Conservation (phyloP, 2,797 vertebrate species). For the Manis crassicaudata region DNA sequence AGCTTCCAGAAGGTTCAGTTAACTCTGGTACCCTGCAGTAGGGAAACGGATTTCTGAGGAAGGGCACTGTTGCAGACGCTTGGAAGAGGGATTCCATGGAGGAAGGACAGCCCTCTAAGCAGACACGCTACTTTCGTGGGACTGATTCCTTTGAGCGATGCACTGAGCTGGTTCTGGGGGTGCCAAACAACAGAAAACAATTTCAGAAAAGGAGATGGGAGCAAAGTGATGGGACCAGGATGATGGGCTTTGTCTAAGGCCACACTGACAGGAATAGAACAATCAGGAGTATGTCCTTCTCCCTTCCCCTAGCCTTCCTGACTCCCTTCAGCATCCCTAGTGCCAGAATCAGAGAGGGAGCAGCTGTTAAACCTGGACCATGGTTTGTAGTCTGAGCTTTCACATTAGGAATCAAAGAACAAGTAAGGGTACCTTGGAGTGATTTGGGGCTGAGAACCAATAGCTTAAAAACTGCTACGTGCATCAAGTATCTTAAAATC, state of each 20-base stretch:
- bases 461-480: background rate
- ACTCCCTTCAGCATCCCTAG: rapidly evolving
- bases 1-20: too few species aligned
- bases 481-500: background rate
- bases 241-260: background rate
- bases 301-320: background rate
- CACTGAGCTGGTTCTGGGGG: background rate
- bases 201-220: background rate
- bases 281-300: background rate
- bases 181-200: background rate
- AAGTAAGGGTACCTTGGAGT: background rate
- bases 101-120: background rate
- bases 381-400: background rate
- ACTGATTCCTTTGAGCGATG: background rate
- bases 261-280: background rate
- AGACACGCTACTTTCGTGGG: background rate
- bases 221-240: rapidly evolving
- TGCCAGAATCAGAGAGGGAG: background rate
- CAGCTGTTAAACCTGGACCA: background rate
- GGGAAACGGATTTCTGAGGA: background rate
- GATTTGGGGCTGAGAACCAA: background rate
- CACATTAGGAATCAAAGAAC: background rate
- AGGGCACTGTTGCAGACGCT: rapidly evolving
- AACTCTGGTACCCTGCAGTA: background rate
- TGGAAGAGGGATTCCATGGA: background rate